phyloP scores from a whole-genome alignment of 2,113 vertebrate genomes.

The Alosa alosa region DNA sequence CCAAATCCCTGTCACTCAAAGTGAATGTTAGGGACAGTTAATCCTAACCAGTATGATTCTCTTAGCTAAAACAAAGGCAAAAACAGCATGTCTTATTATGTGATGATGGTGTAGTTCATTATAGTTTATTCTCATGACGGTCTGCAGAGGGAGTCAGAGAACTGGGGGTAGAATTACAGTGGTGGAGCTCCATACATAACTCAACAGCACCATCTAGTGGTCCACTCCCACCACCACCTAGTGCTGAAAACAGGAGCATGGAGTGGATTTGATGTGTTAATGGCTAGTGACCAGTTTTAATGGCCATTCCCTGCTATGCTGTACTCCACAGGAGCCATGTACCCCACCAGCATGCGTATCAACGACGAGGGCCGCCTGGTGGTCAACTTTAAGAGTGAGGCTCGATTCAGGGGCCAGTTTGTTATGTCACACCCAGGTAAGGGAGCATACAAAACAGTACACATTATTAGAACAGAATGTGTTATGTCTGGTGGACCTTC shows the following conservation, averaged over 20 bases:
- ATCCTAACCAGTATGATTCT: neutral
- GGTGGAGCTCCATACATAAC: neutral
- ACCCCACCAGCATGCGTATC: conserved; percentile 85
- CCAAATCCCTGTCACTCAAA: neutral
- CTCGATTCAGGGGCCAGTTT: conserved; percentile 80
- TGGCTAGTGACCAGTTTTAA: neutral
- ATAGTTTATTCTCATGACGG: neutral
- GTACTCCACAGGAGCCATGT: conserved; percentile 72
- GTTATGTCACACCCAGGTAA: conserved; percentile 81
- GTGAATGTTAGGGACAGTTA: neutral
- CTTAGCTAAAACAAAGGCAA: neutral
- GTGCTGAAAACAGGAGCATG: neutral
- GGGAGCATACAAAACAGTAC: conserved; percentile 48
- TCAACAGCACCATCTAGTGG: neutral
- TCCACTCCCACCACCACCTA: neutral
- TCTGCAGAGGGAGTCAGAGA: neutral
- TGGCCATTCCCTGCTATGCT: neutral
- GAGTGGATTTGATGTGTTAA: neutral
- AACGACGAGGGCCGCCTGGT: conserved; percentile 79
- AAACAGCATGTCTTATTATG: neutral
- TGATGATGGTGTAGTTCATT: neutral
- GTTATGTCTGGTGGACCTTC: too few relatives aligned
- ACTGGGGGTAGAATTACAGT: neutral
- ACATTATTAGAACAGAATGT: too few relatives aligned
- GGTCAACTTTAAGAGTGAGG: conserved; percentile 83